phyloP scores from a whole-genome alignment of 2,888 invertebrate genomes.

The Eupithecia subfuscata region DNA sequence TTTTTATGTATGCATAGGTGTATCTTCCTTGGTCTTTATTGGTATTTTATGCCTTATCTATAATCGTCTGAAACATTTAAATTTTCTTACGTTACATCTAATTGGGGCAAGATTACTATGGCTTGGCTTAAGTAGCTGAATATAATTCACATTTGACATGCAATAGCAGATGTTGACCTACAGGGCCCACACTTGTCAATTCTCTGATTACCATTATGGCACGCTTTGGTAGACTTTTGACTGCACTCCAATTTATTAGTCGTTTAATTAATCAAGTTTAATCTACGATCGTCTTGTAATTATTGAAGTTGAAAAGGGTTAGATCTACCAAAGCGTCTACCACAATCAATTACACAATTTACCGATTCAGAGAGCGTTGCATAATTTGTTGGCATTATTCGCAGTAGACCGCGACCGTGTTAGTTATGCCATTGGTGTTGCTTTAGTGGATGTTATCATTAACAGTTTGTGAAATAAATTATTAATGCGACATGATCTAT shows the following conservation, averaged over 20 bases:
- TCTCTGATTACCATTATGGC: conserved; percentile 5
- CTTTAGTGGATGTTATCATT: conserved; percentile 14
- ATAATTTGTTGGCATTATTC: background rate
- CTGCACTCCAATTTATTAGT: conserved; percentile 17
- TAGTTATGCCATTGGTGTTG: background rate
- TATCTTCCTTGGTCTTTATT: background rate
- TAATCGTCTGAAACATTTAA: background rate
- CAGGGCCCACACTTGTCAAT: background rate
- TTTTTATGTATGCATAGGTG: background rate
- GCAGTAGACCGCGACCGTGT: background rate
- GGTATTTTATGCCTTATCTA: background rate
- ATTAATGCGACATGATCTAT: conserved; percentile 31
- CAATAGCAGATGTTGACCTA: background rate
- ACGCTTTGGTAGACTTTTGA: conserved; percentile 12
- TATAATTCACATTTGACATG: background rate
- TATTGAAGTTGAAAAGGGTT: background rate
- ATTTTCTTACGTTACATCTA: background rate
- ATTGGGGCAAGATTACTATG: background rate
- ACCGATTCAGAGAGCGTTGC: background rate
- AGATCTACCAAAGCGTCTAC: background rate
- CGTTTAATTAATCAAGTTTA: background rate
- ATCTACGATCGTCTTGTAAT: background rate
- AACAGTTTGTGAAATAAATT: conserved; percentile 27
- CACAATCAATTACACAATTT: background rate
- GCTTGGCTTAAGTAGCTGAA: background rate